Base-by-base conservation (phyloP, 64 coral and sea anemone genomes). In the Orbicella faveolata region DNA sequence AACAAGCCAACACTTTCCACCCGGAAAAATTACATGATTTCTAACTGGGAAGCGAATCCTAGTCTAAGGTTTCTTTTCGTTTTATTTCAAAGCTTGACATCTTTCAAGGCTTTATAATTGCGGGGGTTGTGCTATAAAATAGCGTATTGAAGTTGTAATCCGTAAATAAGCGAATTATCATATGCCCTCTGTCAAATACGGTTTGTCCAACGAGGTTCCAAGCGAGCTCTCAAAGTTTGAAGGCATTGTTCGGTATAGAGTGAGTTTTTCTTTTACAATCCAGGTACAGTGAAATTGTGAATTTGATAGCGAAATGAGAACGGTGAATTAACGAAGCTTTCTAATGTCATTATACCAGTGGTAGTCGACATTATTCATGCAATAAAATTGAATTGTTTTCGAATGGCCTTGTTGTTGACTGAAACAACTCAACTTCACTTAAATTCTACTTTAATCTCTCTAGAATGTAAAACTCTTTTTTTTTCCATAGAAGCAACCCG, bases 361-460 rank as follows among this genome's bases (percentile, higher is more conserved):
- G 37, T 52, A 73, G 52, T 13, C 18, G 21, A 23, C 82, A 23
- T 72, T 85, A 73, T 85, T 72, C 82, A 52, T 26, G 82, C 82
- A 85, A 73, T 85, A 85, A 85, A 85, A 85, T 52, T 85, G 82
- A 81, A 85, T 85, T 85, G 82, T 85, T 85, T 85, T 73, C 8
- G 37, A 85, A 85, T 54, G 13, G 34, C 37, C 4, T 37, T 52
- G 37, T 69, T 85, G 82, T 85, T 85, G 64, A 85, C 36, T 68
- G 12, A 73, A 85, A 9, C 82, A 67, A 21, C 79, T 78, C 12
- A 82, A 82, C 63, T 64, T 63, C 79, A 82, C 19, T 73, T 85
- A 44, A 85, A 85, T 65, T 39, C n/a, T 70, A 73, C 39, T 72
- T 52, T 51, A 73, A 72, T 85, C 21, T 85, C 65, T 85, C 20